Conservation (phyloP, 2,797 vertebrate genomes). For the Thunnus albacares region DNA sequence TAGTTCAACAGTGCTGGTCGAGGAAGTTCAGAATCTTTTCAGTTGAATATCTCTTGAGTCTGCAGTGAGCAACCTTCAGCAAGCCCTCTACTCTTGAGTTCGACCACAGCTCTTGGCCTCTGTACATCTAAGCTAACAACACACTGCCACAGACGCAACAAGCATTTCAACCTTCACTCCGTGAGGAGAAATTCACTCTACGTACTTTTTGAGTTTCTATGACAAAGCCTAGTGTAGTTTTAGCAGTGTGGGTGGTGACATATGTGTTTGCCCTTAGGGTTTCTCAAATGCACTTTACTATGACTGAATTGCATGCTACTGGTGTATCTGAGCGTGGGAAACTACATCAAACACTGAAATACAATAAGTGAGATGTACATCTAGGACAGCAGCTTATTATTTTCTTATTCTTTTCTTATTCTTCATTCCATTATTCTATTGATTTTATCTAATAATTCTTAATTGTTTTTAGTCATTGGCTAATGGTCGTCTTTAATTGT, state of each 20-base stretch:
- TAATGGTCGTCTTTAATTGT: too few relatives aligned
- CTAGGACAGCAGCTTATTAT: too few relatives aligned
- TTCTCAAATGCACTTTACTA: constrained; percentile 4
- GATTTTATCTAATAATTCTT: too few relatives aligned
- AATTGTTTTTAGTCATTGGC: too few relatives aligned
- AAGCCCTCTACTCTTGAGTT: constrained; percentile 26
- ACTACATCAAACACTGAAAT: background rate
- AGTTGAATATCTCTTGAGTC: constrained; percentile 5
- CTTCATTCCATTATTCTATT: too few relatives aligned
- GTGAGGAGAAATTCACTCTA: background rate
- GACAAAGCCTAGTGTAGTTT: constrained; percentile 11
- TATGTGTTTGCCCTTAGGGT: background rate
- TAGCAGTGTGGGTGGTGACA: constrained; percentile 13
- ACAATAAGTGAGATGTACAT: background rate
- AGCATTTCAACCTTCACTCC: background rate
- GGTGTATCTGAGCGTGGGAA: background rate
- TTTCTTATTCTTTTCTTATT: too few relatives aligned
- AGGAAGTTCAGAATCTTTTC: constrained; percentile 16
- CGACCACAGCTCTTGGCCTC: background rate
- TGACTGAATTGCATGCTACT: background rate
- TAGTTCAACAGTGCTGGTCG: background rate
- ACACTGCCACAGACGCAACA: background rate
- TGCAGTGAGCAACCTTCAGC: background rate
- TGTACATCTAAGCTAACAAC: background rate
- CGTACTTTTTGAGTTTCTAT: constrained; percentile 15